Conservation (phyloP, 2,888 invertebrate genomes). For the Byasa hedistus region DNA sequence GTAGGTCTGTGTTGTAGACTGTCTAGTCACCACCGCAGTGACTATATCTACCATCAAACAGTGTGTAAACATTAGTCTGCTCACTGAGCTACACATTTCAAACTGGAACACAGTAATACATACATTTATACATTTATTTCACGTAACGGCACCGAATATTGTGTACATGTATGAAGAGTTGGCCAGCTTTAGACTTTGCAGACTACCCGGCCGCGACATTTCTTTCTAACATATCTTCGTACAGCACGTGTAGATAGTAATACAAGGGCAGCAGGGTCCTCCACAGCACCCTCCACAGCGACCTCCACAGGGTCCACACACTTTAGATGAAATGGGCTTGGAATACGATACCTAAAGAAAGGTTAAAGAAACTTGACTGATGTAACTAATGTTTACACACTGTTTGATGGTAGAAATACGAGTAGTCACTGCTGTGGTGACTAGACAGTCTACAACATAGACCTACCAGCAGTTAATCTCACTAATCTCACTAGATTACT, state of each 20-base stretch:
- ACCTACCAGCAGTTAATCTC: too few relatives aligned
- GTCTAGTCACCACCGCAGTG: too few relatives aligned
- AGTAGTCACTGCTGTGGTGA: too few relatives aligned
- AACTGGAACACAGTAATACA: too few relatives aligned
- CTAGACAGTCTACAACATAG: too few relatives aligned
- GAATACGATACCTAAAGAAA: conserved; percentile 1
- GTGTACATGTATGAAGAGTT: conserved; percentile 27
- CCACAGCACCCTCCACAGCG: conserved; percentile 43
- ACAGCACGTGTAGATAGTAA: conserved; percentile 71
- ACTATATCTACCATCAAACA: too few relatives aligned
- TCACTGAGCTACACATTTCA: too few relatives aligned
- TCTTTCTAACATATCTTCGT: conserved; percentile 64
- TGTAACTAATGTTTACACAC: too few relatives aligned
- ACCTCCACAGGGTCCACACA: conserved; percentile 22
- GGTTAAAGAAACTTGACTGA: background rate
- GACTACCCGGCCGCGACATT: conserved; percentile 42
- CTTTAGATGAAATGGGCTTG: background rate
- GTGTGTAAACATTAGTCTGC: too few relatives aligned
- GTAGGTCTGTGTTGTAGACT: too few relatives aligned
- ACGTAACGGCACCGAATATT: conserved; percentile 34
- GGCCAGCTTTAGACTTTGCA: conserved; percentile 13
- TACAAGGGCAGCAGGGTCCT: conserved; percentile 52
- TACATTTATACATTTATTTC: conserved; percentile 34
- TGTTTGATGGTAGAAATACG: too few relatives aligned
- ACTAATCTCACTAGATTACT: too few relatives aligned